These are phyloP conservation scores for human (Homo sapiens) DNA, from an alignment of 2,113 vertebrate genomes.

Conservation along the genomic window DNA sequence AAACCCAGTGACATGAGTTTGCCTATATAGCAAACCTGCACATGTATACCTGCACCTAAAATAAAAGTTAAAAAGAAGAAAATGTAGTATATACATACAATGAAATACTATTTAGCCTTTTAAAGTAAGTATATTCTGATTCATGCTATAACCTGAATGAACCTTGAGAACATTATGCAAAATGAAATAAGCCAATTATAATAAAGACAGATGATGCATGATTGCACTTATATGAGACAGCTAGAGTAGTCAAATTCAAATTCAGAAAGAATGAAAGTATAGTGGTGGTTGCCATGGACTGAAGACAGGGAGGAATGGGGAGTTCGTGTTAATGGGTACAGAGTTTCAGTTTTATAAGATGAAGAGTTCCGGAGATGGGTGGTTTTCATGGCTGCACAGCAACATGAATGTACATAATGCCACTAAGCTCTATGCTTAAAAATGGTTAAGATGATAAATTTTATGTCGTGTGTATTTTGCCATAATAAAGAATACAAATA, in stretches of 20 bases:
- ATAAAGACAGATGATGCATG: not conserved
- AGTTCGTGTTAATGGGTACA: no score
- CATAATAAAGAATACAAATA: not conserved
- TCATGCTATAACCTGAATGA: not conserved
- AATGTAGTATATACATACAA: not conserved
- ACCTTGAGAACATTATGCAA: not conserved
- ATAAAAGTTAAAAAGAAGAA: no score
- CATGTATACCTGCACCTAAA: no score
- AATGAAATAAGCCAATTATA: not conserved
- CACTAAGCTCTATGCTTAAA: not conserved
- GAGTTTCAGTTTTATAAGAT: not conserved
- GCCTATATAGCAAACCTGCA: no score
- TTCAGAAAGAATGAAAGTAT: not conserved
- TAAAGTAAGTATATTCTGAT: not conserved
- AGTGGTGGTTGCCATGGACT: not conserved
- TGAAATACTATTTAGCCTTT: not conserved
- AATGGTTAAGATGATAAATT: not conserved
- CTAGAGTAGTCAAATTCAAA: not conserved
- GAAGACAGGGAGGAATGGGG: not conserved
- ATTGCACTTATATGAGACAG: not conserved
- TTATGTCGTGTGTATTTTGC: not conserved
- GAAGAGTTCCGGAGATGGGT: not conserved
- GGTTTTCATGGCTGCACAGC: not conserved
- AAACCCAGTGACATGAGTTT: no score
- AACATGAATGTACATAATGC: not conserved